A percentile compares a stretch with the other conserved stretches of the same genome.
These are phyloP conservation scores for Leucoraja erinaceus DNA, from an alignment of 2,113 vertebrate species.

Conservation along the genomic window DNA sequence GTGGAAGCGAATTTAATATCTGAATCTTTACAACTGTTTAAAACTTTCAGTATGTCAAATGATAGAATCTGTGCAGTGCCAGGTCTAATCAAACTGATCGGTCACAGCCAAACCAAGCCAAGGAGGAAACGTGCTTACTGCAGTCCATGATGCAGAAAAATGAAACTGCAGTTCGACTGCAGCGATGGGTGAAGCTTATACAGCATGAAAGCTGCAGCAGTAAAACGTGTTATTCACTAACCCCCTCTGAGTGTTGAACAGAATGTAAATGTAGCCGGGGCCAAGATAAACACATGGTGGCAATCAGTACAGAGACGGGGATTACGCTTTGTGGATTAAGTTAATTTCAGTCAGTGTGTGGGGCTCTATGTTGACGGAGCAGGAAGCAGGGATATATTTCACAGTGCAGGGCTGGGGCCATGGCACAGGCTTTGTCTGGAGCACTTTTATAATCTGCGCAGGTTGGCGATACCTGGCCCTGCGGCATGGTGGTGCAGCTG, in stretches of 20 bases:
- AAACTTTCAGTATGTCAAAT: background rate
- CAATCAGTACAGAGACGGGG: background rate
- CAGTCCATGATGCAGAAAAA: background rate
- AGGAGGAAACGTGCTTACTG: background rate
- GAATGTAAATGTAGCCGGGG: background rate
- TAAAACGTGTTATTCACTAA: background rate
- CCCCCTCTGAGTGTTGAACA: background rate
- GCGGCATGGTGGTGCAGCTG: too few relatives aligned
- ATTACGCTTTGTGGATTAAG: background rate
- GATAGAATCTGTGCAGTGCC: background rate
- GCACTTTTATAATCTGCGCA: background rate
- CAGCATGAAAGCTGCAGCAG: background rate
- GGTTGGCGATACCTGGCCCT: background rate
- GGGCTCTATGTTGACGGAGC: background rate
- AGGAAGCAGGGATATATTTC: background rate
- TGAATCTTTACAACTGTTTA: background rate
- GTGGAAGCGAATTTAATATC: background rate
- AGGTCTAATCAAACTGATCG: background rate
- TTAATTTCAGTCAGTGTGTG: background rate
- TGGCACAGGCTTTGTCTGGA: background rate
- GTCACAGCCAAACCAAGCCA: background rate
- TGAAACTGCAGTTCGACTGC: background rate
- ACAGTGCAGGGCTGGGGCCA: too few relatives aligned
- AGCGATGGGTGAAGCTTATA: background rate
- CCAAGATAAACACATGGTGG: slow-evolving; percentile 15